A percentile compares a stretch with the other conserved stretches of the same genome.
phyloP scores from a whole-genome alignment of 1,140 invertebrate genomes.

The Sminthurides bifidus region DNA sequence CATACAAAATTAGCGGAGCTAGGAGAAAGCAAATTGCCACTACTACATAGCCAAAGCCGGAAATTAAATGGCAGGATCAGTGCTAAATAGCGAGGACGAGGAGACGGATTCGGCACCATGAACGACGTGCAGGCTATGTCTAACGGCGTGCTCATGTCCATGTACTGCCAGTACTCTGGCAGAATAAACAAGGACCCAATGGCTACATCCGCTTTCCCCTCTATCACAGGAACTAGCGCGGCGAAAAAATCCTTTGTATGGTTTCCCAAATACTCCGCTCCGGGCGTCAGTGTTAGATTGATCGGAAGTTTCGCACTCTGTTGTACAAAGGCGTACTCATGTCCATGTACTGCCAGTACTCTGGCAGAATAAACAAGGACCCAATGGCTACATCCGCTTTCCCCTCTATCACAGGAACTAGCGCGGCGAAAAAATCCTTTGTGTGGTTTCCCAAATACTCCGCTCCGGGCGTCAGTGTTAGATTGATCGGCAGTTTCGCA shows the following conservation, averaged over 20 bases:
- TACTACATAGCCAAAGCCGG: conserved; percentile 26
- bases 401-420: conserved; percentile 41
- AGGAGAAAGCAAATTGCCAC: conserved; percentile 20
- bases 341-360: conserved; percentile 55
- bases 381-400: conserved; percentile 60
- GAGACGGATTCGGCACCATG: conserved; percentile 62
- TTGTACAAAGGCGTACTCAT: conserved; percentile 63
- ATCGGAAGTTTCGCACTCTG: no score
- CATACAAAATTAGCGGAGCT: conserved; percentile 15
- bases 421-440: conserved; percentile 9
- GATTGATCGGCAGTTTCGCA: no score
- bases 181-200: conserved; percentile 65
- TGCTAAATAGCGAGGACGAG: conserved; percentile 67
- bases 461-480: no score
- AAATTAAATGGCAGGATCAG: conserved; percentile 65
- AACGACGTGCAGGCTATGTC: conserved; percentile 69
- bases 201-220: conserved; percentile 54
- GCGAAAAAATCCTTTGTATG: conserved; percentile 2
- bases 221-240: conserved; percentile 37
- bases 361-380: conserved; percentile 58
- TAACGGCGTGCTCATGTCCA: conserved; percentile 66
- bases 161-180: conserved; percentile 49
- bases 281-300: no score
- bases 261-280: no score
- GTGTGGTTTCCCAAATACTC: conserved; percentile 2